These are phyloP conservation scores for Trichoplusia ni DNA, from an alignment of 1,140 invertebrate genomes.

Conservation along the genomic window DNA sequence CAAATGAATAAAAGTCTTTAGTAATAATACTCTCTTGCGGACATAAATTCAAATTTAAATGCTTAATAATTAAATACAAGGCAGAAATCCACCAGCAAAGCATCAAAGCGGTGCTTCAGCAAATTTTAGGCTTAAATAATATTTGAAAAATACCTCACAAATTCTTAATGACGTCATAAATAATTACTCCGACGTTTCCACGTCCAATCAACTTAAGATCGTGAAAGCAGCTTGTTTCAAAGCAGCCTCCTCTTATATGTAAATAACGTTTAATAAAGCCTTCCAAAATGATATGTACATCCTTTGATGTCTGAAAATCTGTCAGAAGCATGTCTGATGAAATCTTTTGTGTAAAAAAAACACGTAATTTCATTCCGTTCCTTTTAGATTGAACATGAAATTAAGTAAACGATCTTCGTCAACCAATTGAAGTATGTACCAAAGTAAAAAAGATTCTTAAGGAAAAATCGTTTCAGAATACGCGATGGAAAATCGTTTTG, in stretches of 20 bases:
- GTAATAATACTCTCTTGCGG: too few species aligned
- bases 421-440: constrained; percentile 17
- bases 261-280: constrained; percentile 2
- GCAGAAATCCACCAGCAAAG: too few species aligned
- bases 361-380: constrained; percentile 11
- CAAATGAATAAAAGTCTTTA: too few species aligned
- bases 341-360: constrained; percentile 6
- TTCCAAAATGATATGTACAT: neutral
- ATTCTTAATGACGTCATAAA: neutral
- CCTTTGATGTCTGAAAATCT: neutral
- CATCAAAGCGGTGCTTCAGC: too few species aligned
- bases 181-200: neutral
- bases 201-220: neutral
- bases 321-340: neutral
- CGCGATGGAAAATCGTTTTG: constrained; percentile 24
- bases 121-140: too few species aligned
- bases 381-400: neutral
- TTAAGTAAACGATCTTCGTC: constrained; percentile 6
- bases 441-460: constrained; percentile 21
- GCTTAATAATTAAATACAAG: too few species aligned
- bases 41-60: too few species aligned
- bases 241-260: neutral
- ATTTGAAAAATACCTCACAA: too few species aligned
- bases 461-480: constrained; percentile 12
- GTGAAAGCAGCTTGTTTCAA: neutral